Evolutionary conservation across 2,113 vertebrate species (phyloP).

Genomic region (Lycocorax pyrrhopterus): DNA sequence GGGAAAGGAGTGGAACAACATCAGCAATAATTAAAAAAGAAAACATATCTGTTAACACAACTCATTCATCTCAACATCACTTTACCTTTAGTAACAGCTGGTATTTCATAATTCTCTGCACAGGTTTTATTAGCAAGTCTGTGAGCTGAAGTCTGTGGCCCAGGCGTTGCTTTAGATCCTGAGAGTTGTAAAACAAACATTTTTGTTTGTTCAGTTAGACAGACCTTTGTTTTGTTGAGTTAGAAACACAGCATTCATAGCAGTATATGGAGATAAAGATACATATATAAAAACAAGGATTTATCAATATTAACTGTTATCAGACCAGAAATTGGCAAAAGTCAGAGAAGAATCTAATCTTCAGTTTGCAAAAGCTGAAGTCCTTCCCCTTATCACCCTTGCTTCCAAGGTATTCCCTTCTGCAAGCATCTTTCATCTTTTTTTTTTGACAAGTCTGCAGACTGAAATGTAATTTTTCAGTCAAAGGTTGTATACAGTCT

Average conservation of each 20-base stretch:
- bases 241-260: neutral
- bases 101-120: constrained; percentile 98
- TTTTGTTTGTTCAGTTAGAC: neutral
- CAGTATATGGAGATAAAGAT: neutral
- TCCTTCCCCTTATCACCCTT: neutral
- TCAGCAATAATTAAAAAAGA: neutral
- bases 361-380: neutral
- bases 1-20: neutral
- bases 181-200: neutral
- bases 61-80: neutral
- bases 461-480: neutral
- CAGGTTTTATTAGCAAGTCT: constrained; percentile 93
- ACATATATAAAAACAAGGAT: neutral
- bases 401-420: neutral
- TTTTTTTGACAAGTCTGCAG: neutral
- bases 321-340: neutral
- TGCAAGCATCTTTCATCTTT: neutral
- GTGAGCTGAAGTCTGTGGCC: constrained; percentile 92
- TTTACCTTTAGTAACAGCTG: constrained; percentile 96
- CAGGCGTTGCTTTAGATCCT: constrained; percentile 93
- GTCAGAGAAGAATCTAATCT: neutral
- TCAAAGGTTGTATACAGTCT: neutral
- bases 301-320: neutral
- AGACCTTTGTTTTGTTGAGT: neutral
- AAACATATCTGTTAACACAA: neutral